Percentiles rank a stretch among this genome's conserved stretches.
phyloP scores from a whole-genome alignment of 2,797 vertebrate species.

The Pteropus rufus region DNA sequence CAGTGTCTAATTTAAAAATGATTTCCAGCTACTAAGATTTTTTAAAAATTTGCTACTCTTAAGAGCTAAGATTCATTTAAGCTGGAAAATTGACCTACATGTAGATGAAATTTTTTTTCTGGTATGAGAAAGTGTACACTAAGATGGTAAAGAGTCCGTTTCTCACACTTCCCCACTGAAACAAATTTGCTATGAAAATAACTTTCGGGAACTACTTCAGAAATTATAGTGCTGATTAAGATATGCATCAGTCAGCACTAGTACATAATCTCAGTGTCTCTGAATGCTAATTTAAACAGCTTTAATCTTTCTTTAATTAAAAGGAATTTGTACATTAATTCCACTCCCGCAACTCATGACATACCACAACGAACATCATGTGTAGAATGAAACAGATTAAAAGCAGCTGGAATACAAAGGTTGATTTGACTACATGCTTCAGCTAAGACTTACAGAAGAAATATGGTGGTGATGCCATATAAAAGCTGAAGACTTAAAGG shows the following conservation, averaged over 20 bases:
- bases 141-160: neutral
- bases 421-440: conserved; percentile 36
- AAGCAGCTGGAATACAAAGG: conserved; percentile 32
- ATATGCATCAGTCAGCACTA: neutral
- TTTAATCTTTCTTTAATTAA: conserved; percentile 64
- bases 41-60: neutral
- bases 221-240: conserved; percentile 43
- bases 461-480: neutral
- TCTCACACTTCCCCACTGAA: neutral
- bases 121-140: neutral
- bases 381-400: conserved; percentile 50
- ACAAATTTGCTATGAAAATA: conserved; percentile 36
- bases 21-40: neutral
- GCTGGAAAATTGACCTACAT: neutral
- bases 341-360: neutral
- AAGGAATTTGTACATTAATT: conserved; percentile 54
- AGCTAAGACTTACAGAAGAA: conserved; percentile 32
- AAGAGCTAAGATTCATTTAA: conserved; percentile 24
- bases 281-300: conserved; percentile 29
- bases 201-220: conserved; percentile 26
- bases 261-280: neutral
- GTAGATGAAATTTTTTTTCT: conserved; percentile 4
- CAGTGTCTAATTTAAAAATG: neutral
- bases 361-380: neutral
- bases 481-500: conserved; percentile 48